phyloP scores from a whole-genome alignment of 2,113 vertebrate species.

The Chloebia gouldiae region DNA sequence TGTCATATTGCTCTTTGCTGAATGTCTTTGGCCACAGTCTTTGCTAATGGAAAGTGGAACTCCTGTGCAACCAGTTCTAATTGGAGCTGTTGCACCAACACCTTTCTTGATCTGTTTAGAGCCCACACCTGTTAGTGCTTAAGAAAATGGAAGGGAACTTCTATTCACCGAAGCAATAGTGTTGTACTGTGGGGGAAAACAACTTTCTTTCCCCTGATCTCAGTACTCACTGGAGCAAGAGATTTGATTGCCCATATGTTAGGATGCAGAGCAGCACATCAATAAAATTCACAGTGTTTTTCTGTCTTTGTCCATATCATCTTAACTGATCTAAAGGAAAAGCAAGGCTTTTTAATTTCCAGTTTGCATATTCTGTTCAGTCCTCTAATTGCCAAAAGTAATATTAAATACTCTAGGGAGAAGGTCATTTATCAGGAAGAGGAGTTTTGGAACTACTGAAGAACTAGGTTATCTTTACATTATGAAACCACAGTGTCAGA shows the following conservation, averaged over 20 bases:
- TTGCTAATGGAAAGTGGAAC: background rate
- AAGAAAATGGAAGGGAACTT: background rate
- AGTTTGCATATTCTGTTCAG: background rate
- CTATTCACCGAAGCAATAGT: background rate
- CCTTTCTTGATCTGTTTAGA: background rate
- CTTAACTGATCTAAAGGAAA: background rate
- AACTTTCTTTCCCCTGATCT: background rate
- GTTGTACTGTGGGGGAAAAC: background rate
- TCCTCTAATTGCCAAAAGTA: background rate
- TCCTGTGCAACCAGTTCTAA: background rate
- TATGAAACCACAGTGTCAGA: constrained; percentile 28
- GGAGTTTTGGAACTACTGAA: background rate
- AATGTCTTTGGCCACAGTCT: background rate
- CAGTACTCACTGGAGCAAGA: background rate
- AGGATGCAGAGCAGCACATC: background rate
- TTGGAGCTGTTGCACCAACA: background rate
- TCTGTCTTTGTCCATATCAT: background rate
- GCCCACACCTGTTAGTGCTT: background rate
- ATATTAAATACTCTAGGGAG: background rate
- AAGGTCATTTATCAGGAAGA: background rate
- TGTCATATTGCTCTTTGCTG: background rate
- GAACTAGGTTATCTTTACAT: constrained; percentile 35
- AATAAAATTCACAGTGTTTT: background rate
- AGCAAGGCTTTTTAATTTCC: background rate
- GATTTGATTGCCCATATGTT: background rate